These are phyloP conservation scores for Aspidoscelis tigris DNA, from an alignment of 2,113 vertebrate species.

Conservation along the genomic window DNA sequence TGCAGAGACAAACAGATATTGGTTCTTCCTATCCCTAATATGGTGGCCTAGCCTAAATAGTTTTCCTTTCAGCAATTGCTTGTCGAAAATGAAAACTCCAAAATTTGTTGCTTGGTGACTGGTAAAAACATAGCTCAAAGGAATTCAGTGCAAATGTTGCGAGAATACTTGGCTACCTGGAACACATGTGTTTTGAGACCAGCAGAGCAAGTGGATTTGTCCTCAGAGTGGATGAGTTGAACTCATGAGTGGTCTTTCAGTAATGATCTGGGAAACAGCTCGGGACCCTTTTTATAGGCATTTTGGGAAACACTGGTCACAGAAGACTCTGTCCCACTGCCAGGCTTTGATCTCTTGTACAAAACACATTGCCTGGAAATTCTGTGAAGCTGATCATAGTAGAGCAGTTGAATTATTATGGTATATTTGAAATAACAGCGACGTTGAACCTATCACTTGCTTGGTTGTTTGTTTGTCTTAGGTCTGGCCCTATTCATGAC, in stretches of 20 bases:
- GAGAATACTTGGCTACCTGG: constrained; percentile 25
- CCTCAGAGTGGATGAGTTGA: too few species aligned
- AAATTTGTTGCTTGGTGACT: background rate
- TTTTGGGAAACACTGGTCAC: background rate
- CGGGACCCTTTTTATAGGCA: background rate
- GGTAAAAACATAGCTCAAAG: background rate
- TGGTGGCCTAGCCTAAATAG: background rate
- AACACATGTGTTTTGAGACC: constrained; percentile 27
- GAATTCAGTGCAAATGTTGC: background rate
- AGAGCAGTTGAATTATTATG: background rate
- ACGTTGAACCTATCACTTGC: background rate
- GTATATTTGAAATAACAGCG: too few species aligned
- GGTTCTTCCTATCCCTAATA: background rate
- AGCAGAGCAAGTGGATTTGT: constrained; percentile 16
- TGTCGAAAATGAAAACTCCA: background rate
- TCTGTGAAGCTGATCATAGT: background rate
- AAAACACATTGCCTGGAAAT: background rate
- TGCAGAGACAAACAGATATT: background rate
- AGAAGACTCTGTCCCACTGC: too few species aligned
- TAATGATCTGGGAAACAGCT: background rate
- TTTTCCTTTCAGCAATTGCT: background rate
- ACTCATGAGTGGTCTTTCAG: too few species aligned
- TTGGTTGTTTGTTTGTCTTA: background rate
- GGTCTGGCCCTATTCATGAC: background rate
- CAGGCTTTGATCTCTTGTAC: background rate